These are phyloP conservation scores for Pterocles gutturalis DNA, from an alignment of 2,113 vertebrate genomes.

Conservation along the genomic window DNA sequence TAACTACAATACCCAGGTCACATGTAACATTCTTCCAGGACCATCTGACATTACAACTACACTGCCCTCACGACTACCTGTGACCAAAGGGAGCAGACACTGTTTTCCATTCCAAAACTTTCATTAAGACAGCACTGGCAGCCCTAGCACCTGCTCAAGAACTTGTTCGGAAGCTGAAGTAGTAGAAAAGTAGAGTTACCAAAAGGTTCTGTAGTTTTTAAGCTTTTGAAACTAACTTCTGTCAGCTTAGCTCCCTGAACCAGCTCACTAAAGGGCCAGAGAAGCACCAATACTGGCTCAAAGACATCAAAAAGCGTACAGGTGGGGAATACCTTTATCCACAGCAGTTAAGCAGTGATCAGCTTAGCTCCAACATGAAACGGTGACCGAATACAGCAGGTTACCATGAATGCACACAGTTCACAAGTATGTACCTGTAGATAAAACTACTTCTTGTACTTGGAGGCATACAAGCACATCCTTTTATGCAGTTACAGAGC, in stretches of 20 bases:
- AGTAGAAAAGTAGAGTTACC: neutral
- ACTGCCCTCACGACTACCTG: neutral
- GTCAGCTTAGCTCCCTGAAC: neutral
- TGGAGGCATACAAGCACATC: neutral
- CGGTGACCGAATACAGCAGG: neutral
- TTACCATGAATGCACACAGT: neutral
- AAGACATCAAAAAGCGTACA: neutral
- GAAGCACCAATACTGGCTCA: neutral
- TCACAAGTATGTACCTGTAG: neutral
- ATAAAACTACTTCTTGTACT: neutral
- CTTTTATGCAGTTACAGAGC: neutral
- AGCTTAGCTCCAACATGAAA: neutral
- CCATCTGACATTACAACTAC: neutral
- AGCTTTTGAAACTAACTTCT: neutral
- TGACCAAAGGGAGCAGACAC: neutral
- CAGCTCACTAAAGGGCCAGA: neutral
- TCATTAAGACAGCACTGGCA: neutral
- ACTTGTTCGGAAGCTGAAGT: neutral
- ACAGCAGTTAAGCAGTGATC: neutral
- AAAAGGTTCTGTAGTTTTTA: neutral
- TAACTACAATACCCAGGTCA: neutral
- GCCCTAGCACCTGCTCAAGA: neutral
- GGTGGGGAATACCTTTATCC: neutral
- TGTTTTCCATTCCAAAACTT: neutral
- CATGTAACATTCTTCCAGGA: fast-evolving